phyloP scores from a whole-genome alignment of 2,113 vertebrate species.

The Datnioides undecimradiatus region DNA sequence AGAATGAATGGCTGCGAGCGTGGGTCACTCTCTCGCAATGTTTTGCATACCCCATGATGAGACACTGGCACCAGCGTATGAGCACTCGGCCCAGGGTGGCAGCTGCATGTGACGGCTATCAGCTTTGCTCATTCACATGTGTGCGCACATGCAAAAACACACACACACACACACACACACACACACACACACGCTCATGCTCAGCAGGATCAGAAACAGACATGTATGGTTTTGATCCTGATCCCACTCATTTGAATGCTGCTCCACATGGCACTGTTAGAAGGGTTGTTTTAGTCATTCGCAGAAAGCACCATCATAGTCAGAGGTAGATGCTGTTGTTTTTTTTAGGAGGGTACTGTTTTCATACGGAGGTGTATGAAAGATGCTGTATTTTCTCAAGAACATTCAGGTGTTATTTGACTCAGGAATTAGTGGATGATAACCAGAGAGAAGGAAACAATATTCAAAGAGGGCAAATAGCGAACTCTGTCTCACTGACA shows the following conservation, averaged over 20 bases:
- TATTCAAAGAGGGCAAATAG: conserved; percentile 1
- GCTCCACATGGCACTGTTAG: conserved; percentile 27
- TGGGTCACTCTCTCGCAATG: conserved; percentile 50
- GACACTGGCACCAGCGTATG: conserved; percentile 50
- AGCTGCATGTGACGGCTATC: conserved; percentile 72
- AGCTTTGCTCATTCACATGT: conserved; percentile 30
- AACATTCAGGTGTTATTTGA: conserved; percentile 3
- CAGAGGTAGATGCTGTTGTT: not conserved
- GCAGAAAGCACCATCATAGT: not conserved
- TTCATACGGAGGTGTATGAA: not conserved
- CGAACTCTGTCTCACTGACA: conserved; percentile 19
- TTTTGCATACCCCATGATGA: conserved; percentile 75
- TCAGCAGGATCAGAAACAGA: conserved; percentile 56
- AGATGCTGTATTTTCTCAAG: not conserved
- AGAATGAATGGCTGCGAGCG: conserved; percentile 6
- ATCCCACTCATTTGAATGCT: conserved; percentile 50
- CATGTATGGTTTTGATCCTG: conserved; percentile 60
- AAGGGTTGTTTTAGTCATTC: conserved; percentile 18
- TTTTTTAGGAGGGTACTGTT: not conserved
- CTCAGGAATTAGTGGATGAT: not conserved
- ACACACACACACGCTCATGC: conserved; percentile 25
- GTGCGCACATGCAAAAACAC: conserved; percentile 20
- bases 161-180: conserved; percentile 30
- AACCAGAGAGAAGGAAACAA: not conserved
- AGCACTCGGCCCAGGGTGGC: conserved; percentile 48